Evolutionary conservation across 2,113 vertebrate genomes (phyloP).

Genomic region (Python bivittatus): DNA sequence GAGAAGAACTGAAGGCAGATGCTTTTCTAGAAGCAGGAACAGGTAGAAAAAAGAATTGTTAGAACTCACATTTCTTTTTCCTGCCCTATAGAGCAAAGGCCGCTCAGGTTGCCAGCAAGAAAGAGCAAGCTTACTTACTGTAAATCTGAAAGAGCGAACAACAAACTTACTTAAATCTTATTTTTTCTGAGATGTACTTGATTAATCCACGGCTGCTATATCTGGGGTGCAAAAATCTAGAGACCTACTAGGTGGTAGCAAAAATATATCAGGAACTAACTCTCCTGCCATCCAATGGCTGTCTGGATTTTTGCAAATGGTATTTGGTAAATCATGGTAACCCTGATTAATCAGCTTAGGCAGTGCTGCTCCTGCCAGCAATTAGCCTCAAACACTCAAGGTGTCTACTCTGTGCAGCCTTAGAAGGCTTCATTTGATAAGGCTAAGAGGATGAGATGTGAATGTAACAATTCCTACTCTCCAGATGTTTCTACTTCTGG

Average conservation of each 20-base stretch:
- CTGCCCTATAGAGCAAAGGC: not conserved
- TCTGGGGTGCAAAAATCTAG: not conserved
- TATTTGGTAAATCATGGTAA: not conserved
- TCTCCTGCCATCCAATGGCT: not conserved
- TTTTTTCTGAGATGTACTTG: not conserved
- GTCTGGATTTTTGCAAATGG: not conserved
- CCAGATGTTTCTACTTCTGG: not conserved
- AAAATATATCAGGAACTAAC: not conserved
- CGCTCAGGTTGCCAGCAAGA: not conserved
- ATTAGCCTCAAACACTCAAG: not conserved
- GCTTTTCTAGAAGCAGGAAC: not conserved
- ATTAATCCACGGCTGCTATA: not conserved
- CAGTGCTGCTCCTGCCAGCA: not conserved
- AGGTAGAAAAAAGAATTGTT: not conserved
- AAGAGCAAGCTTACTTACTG: not conserved
- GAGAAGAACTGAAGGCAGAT: not conserved
- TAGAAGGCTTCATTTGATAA: not conserved
- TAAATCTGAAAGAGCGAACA: too few relatives aligned
- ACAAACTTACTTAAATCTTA: not conserved
- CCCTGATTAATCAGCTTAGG: not conserved
- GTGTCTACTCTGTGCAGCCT: not conserved
- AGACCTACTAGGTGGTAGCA: not conserved
- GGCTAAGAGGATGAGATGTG: not conserved
- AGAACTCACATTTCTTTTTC: not conserved
- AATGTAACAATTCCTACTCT: not conserved